Base-by-base conservation (phyloP, 2,888 invertebrate species). In the Torymus texanus region DNA sequence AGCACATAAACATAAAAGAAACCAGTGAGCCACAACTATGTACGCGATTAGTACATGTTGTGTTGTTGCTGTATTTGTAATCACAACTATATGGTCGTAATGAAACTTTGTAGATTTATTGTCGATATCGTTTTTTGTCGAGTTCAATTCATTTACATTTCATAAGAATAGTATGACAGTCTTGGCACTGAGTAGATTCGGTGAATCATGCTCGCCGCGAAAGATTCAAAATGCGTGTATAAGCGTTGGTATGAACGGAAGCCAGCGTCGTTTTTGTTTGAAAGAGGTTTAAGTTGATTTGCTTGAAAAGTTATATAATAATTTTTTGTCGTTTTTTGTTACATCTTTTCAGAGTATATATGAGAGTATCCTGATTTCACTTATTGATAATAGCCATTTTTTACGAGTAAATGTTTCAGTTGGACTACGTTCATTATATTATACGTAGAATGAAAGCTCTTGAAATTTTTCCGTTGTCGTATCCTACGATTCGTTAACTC, bases 311-410 rank as follows among this genome's bases (percentile, higher is more conserved):
- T 66, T 24, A 61, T 65, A 24, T 72, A 59, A 74, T 61, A 24
- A 59, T 78, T 78, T 65, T 77, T 80, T 70, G 41, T 41, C 55
- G 21, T 77, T 76, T 78, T 80, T 79, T 79, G 61, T 79, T 80
- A 80, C 29, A 55, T 78, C 50, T 78, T 75, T 72, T 16, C 61
- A 75, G 59, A 75, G 58, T 77, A 67, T 67, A 41, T 41, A 72
- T 75, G 59, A 41, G 29, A 74, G 61, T 76, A 65, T 63, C 68
- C 41, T 58, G 53, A 78, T 75, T 81, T 81, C n/a, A 76, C 11
- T 78, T 78, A 68, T 65, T 56, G 29, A 62, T 58, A 16, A 75
- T 10, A 5, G 2, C 50, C 56, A 58, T 18, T 58, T 61, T 13
- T 68, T 41, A 41, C 41, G 70, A 79, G 79, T 79, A 75, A 77